Evolutionary conservation across 2,797 vertebrate species (phyloP).

Genomic region (Meda fulgida): DNA sequence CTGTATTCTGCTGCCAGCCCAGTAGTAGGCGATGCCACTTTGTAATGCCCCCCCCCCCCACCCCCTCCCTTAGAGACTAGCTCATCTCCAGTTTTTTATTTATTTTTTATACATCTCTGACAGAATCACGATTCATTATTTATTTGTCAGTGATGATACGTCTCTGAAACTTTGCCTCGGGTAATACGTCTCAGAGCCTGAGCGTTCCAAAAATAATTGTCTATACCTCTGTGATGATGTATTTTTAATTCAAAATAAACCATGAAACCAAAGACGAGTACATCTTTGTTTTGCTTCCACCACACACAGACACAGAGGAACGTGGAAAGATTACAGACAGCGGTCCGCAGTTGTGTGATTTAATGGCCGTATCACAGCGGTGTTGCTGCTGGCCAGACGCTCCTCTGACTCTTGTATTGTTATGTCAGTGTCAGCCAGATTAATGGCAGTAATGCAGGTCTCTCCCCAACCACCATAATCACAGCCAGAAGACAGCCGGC

Average conservation of each 20-base stretch:
- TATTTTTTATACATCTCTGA: too few species aligned
- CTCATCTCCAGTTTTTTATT: too few species aligned
- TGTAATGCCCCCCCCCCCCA: too few species aligned
- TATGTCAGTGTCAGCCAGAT: conserved; percentile 71
- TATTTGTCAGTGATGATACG: background rate
- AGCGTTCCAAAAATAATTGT: background rate
- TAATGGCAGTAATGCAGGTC: conserved; percentile 67
- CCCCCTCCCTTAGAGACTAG: too few species aligned
- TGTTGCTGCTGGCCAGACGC: conserved; percentile 41
- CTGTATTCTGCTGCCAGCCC: background rate
- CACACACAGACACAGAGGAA: background rate
- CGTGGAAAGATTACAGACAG: conserved; percentile 28
- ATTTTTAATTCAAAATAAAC: conserved; percentile 36
- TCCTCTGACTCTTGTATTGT: conserved; percentile 61
- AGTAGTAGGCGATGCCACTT: background rate
- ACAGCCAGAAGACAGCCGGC: conserved; percentile 42
- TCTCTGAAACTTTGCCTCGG: conserved; percentile 8
- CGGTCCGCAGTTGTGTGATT: background rate
- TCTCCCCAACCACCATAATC: conserved; percentile 54
- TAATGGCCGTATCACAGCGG: conserved; percentile 19
- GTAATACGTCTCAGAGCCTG: background rate
- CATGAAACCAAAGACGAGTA: background rate
- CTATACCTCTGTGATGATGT: conserved; percentile 15
- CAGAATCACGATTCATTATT: background rate
- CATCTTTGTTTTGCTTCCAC: conserved; percentile 25